Evolutionary conservation across 2,113 vertebrate genomes (phyloP), one percentile per base, ranked within the genome.

Genomic region (Nothocercus julius): DNA sequence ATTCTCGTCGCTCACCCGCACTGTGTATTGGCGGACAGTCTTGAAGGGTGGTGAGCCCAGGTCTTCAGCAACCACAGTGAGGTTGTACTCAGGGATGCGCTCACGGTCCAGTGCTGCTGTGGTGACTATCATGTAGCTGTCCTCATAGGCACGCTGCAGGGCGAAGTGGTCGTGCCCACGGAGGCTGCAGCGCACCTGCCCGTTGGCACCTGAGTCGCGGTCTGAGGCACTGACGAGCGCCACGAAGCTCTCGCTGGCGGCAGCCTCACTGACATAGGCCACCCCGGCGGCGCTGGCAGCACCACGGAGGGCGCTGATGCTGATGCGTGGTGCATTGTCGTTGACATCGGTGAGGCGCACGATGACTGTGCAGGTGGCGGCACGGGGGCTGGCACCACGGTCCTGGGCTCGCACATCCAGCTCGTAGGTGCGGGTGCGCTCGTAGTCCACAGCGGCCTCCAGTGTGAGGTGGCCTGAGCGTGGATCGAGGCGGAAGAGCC

Each of bases 221-320:
- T 99, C 99, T 75, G 98, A 97, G 98, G 98, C 98, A 45, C 98
- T 99, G 98, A 99, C 98, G 16, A 99, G 98, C 21, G 99, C 99
- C 96, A 99, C 99, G 5, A 99, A 98, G 85, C 99, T 99, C 97
- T 99, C 99, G 8, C 96, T 98, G 40, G 98, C 98, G 1, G 99
- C 98, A 0, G 98, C 98, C 96, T 99, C 99, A 0, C 96, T 98
- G 75, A 98, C 89, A 0, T 97, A 95, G 61, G 97, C 97, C 58
- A 97, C 92, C 0, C 94, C 92, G 0, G 92, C 28, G 0, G 94
- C 38, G 0, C 98, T 98, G 2, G 98, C 97, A 0, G 97, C 94
- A 0, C 97, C 98, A 1, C 98, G 98, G 54, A 99, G 98, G 14
- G 99, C 98, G 4, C 99, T 99, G 97, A 99, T 98, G 87, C 98